Evolutionary conservation across 2,797 vertebrate genomes (phyloP), one percentile per base, ranked within the genome.

Genomic region (Coranthus polyacanthus): DNA sequence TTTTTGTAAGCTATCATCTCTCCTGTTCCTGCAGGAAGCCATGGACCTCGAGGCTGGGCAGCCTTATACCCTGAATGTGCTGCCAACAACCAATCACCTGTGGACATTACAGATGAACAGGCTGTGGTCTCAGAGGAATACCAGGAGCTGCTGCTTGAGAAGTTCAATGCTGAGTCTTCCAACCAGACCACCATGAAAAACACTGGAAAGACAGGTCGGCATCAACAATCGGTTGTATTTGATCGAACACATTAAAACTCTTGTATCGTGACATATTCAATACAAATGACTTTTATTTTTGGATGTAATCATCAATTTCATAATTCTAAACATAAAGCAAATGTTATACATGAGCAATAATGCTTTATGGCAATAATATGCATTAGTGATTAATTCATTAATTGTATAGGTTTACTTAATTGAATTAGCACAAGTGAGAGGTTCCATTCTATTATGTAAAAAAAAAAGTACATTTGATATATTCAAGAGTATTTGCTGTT

Each of bases 111-210:
- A 12, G 97, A 98, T 77, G 93, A 95, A 42, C 88, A 94, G 46
- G 93, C 96, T 0, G 85, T 73, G 2, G 87, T 96, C 2, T 95
- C 95, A 2, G 95, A 95, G 4, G 96, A 97, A 59, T 97, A 93
- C 87, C 96, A 97, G 81, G 95, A 97, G 59, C 91, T 99, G 44
- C 92, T 94, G 37, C 93, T 99, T 1, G 95, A 97, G 55, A 97
- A 95, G 56, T 99, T 99, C 70, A 94, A 95, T 68, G 88, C 79
- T 0, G 96, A 97, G 72, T 99, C 98, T 41, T 99, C 97, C 42
- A 99, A 99, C 94, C 97, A 96, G 90, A 99, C 98, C 63, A 97
- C 96, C 91, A 99, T 99, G 98, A 99, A 98, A 84, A 99, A 99
- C 93, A 99, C 98, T 5, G 98, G 98, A 69, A 99, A 99, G 92